phyloP scores from a whole-genome alignment of 37 sponge, comb jelly and placozoan genomes.

The Theonella swinhoei region DNA sequence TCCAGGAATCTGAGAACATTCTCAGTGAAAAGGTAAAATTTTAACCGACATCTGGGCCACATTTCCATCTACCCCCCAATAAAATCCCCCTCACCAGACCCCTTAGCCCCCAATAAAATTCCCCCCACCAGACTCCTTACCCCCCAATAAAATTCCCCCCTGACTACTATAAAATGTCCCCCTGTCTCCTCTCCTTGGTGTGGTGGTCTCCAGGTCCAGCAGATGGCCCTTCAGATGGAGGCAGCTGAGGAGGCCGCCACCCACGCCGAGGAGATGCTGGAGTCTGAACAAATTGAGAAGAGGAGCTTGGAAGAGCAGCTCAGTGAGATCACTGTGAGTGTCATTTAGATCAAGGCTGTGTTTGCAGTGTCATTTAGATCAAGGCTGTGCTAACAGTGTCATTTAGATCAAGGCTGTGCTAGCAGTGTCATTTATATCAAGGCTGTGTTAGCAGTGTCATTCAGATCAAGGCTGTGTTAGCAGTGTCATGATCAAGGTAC shows the following conservation, averaged over 20 bases:
- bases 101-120: too few species aligned
- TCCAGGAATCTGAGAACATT: slow-evolving; percentile 68
- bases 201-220: slow-evolving; percentile 39
- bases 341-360: background rate
- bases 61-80: too few species aligned
- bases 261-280: slow-evolving; percentile 68
- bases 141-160: too few species aligned
- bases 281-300: slow-evolving; percentile 84
- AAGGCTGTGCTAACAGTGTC: too few species aligned
- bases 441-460: background rate
- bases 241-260: slow-evolving; percentile 59
- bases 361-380: background rate
- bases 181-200: background rate
- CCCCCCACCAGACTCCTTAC: too few species aligned
- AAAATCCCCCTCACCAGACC: too few species aligned
- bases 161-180: too few species aligned
- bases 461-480: background rate
- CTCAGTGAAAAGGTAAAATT: slow-evolving; percentile 63
- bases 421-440: background rate
- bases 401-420: background rate
- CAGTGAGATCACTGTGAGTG: slow-evolving; percentile 63
- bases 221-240: slow-evolving; percentile 64
- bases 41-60: background rate
- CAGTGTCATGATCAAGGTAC: too few species aligned
- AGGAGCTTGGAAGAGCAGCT: slow-evolving; percentile 79